Conservation (phyloP, 2,888 invertebrate species). For the Pollenia amentaria region DNA sequence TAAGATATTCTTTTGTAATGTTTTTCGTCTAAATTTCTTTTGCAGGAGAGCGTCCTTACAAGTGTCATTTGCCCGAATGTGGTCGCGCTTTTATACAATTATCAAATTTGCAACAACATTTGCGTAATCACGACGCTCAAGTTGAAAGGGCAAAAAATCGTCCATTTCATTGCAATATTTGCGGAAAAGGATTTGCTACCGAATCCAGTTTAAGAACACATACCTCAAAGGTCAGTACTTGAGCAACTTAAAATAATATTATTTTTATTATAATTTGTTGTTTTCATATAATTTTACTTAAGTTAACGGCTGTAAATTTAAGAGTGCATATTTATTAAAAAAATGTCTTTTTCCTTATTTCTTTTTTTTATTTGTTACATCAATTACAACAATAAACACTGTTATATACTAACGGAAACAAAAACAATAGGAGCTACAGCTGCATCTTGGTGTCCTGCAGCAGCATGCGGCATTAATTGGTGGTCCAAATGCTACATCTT, state of each 20-base stretch:
- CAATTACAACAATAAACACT: neutral
- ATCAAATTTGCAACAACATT: slow-evolving; percentile 97
- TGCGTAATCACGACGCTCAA: slow-evolving; percentile 97
- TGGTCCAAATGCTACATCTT: slow-evolving; percentile 95
- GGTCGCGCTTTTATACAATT: slow-evolving; percentile 98
- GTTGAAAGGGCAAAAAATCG: slow-evolving; percentile 97
- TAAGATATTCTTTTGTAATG: neutral
- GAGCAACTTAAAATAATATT: no score
- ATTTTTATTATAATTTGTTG: no score
- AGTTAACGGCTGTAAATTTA: no score
- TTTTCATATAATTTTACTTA: no score
- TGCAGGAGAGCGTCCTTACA: slow-evolving; percentile 96
- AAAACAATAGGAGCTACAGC: slow-evolving; percentile 91
- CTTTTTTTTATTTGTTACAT: neutral
- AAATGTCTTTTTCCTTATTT: neutral
- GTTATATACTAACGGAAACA: neutral
- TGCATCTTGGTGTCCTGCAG: slow-evolving; percentile 97
- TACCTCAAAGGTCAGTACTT: slow-evolving; percentile 95
- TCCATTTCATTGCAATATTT: slow-evolving; percentile 97
- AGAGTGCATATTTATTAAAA: no score
- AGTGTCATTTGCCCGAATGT: slow-evolving; percentile 97
- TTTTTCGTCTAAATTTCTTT: neutral
- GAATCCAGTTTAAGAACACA: slow-evolving; percentile 97
- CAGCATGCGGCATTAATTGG: slow-evolving; percentile 97
- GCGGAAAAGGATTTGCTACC: slow-evolving; percentile 98